A percentile compares a stretch with the other conserved stretches of the same genome.
Evolutionary conservation across 2,888 invertebrate species (phyloP).

Genomic region (Megastigmus dorsalis): DNA sequence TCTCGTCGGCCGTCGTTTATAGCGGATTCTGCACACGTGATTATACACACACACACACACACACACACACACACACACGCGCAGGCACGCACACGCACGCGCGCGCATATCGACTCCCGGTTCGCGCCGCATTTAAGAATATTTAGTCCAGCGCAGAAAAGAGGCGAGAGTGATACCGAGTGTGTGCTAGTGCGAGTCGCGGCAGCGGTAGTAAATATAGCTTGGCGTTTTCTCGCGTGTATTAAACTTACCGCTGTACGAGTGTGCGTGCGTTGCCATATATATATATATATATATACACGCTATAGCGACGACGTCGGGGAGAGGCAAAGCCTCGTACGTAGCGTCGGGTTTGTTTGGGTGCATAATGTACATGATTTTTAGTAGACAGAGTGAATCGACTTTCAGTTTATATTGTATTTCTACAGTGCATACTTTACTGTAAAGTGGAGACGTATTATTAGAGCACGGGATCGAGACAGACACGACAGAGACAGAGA

Average conservation of each 20-base stretch:
- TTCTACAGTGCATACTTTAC: background rate
- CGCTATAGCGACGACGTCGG: too few species aligned
- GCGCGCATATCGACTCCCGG: too few species aligned
- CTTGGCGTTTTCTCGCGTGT: background rate
- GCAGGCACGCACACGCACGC: too few species aligned
- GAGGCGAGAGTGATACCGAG: too few species aligned
- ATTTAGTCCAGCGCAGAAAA: too few species aligned
- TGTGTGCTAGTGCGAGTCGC: too few species aligned
- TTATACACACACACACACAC: too few species aligned
- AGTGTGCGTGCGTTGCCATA: background rate
- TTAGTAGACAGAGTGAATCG: background rate
- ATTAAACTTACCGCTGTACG: background rate
- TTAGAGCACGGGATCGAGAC: background rate
- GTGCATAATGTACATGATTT: conserved; percentile 9
- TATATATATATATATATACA: too few species aligned
- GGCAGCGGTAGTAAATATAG: background rate
- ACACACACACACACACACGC: too few species aligned
- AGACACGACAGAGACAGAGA: background rate
- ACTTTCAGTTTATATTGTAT: background rate
- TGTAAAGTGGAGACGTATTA: background rate
- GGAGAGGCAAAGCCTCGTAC: too few species aligned
- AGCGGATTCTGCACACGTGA: background rate
- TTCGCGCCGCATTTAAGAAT: too few species aligned
- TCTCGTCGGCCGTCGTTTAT: background rate
- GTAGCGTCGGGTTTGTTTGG: background rate